phyloP scores from a whole-genome alignment of 2,797 vertebrate genomes.

The Etheostoma nigrum region DNA sequence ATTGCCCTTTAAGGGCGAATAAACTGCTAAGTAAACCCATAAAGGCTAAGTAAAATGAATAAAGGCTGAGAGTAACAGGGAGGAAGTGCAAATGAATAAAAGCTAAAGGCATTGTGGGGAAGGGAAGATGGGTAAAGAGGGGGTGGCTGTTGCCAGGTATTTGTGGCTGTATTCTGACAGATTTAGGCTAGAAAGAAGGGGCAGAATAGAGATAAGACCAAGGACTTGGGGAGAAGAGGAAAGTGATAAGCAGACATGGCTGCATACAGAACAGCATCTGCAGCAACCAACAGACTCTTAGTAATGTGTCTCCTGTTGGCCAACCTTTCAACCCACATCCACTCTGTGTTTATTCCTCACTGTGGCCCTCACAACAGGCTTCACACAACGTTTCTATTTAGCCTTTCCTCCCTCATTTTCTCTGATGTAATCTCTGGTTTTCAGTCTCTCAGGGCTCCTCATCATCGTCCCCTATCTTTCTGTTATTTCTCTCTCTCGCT shows the following conservation, averaged over 20 bases:
- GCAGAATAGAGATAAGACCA: conserved; percentile 66
- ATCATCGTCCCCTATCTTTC: conserved; percentile 43
- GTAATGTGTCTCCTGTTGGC: conserved; percentile 67
- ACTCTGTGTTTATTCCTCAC: conserved; percentile 51
- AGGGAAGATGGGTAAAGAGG: conserved; percentile 36
- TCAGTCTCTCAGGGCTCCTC: conserved; percentile 44
- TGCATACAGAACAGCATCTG: conserved; percentile 62
- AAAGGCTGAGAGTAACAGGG: conserved; percentile 39
- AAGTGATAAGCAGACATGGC: conserved; percentile 65
- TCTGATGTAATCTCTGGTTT: conserved; percentile 64
- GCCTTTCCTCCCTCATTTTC: conserved; percentile 62
- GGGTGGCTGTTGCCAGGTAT: conserved; percentile 58
- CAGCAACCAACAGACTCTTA: conserved; percentile 47
- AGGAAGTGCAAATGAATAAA: conserved; percentile 45
- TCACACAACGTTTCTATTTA: conserved; percentile 64
- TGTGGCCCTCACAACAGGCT: conserved; percentile 44
- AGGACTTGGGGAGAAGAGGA: conserved; percentile 44
- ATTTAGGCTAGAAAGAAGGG: conserved; percentile 77
- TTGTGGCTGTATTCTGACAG: conserved; percentile 72
- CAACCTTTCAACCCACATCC: conserved; percentile 65
- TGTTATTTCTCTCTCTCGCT: conserved; percentile 12
- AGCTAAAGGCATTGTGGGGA: conserved; percentile 44
- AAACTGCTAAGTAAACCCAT: conserved; percentile 75
- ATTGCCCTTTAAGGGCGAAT: conserved; percentile 68
- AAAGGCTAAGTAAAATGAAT: conserved; percentile 62